Conservation (phyloP, 2,113 vertebrate genomes). For the Paracyprichromis sp. region DNA sequence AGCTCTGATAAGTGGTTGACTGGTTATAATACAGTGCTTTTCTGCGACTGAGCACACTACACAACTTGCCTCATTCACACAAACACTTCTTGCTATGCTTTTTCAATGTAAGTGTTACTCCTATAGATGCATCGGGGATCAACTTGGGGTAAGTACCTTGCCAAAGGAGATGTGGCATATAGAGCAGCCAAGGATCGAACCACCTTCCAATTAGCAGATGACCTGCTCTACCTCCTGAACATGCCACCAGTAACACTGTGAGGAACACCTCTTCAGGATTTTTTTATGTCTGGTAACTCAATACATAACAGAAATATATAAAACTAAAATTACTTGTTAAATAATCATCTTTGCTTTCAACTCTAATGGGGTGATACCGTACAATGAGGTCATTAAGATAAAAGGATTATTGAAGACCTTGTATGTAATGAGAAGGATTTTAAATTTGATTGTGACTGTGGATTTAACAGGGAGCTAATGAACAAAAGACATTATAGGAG, state of each 20-base stretch:
- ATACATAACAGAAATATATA: not conserved
- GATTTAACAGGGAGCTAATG: not conserved
- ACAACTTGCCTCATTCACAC: not conserved
- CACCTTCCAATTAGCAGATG: not conserved
- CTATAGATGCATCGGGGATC: not conserved
- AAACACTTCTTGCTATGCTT: not conserved
- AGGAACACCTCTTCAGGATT: fast-evolving
- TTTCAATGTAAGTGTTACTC: not conserved
- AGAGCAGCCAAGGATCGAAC: not conserved
- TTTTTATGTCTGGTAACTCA: not conserved
- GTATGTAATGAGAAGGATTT: not conserved
- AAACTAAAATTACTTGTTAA: not conserved
- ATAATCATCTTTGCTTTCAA: not conserved
- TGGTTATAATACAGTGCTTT: not conserved
- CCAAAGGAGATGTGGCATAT: not conserved
- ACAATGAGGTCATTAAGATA: not conserved
- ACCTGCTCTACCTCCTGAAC: not conserved
- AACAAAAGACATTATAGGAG: not conserved
- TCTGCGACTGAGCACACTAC: not conserved
- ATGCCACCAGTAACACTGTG: not conserved
- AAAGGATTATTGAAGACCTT: not conserved
- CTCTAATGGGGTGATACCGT: not conserved
- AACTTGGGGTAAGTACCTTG: not conserved
- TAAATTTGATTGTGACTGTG: not conserved
- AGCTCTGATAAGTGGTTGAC: not conserved